These are phyloP conservation scores for Microctonus hyperodae DNA, from an alignment of 2,888 invertebrate species.

Conservation along the genomic window DNA sequence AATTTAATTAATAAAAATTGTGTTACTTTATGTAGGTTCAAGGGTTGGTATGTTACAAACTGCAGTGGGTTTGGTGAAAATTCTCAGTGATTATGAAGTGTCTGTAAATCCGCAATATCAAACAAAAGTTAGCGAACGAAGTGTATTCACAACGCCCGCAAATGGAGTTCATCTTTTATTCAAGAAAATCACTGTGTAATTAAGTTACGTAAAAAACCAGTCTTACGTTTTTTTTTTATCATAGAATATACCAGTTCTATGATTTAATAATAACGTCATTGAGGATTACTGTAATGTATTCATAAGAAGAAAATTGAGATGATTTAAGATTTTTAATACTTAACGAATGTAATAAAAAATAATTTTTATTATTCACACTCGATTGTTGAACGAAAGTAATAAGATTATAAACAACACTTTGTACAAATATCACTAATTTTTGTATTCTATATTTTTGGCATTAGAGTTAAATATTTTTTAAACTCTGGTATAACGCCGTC, in stretches of 20 bases:
- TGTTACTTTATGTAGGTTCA: conserved; percentile 39
- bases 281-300: background rate
- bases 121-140: conserved; percentile 34
- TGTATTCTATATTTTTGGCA: no score
- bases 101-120: conserved; percentile 40
- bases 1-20: background rate
- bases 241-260: background rate
- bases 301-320: no score
- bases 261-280: no score
- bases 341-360: no score
- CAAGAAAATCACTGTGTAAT: conserved; percentile 29
- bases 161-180: conserved; percentile 41
- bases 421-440: background rate
- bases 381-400: background rate
- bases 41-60: conserved; percentile 48
- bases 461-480: conserved; percentile 55
- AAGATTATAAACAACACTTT: background rate
- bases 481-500: conserved; percentile 58
- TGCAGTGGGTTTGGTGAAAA: conserved; percentile 45
- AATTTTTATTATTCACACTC: background rate
- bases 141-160: conserved; percentile 42
- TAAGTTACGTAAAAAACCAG: background rate
- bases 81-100: conserved; percentile 49
- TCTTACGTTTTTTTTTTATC: background rate
- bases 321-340: no score